Evolutionary conservation across 2,797 vertebrate genomes (phyloP), one percentile per base, ranked within the genome.

Genomic region (Eulemur coronatus): DNA sequence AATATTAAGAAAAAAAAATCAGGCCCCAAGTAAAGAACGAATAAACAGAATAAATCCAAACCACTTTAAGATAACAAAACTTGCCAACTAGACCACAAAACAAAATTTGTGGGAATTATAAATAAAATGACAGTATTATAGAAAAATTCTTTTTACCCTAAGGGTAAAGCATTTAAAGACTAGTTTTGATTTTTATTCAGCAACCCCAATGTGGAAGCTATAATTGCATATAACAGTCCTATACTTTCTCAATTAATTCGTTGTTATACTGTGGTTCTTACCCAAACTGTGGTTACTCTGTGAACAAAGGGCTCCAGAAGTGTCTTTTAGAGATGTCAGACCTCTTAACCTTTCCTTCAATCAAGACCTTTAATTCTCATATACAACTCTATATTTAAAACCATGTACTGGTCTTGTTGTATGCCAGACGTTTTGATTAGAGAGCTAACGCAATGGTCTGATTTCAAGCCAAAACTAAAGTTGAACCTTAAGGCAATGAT

Each of bases 321-420:
- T 78, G 11, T 35, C 22, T 95, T 97, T 95, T 50, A 91, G 96
- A 94, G 72, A 82, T 65, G 94, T 90, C 7, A 82, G 43, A 90
- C 26, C 22, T 78, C 84, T 87, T 63, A 97, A 95, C 84, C 87
- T 96, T 97, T 95, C 84, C 91, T 92, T 43, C 92, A 93, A 69
- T 95, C 88, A 87, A 86, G 94, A 86, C 69, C 30, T 80, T 85
- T 82, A 91, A 91, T 95, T 97, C 50, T 80, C 24, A 95, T 88
- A 87, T 48, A 38, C 57, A 96, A 72, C 57, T 8, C 48, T 91
- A 43, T 48, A 95, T 89, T 97, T 95, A 96, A 97, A 97, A 85
- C 67, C 38, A 72, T 57, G 59, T 38, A 2, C 11, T 17, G 8
- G 75, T 87, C 24, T 85, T 24, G 4, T 80, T 57, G 8, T 46